Evolutionary conservation across 2,113 vertebrate genomes (phyloP).

Genomic region (human): GRCh38 chr14:69947501-69948000

Average conservation of each 20-base stretch:
- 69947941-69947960: not conserved
- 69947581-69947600: not conserved
- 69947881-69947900: not conserved
- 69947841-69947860: not conserved
- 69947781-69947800: not conserved
- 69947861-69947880: not conserved
- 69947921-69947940: not conserved
- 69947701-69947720: not conserved
- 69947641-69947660: not conserved
- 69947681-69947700: not conserved
- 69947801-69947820: not conserved
- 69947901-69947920: not conserved
- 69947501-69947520: not conserved
- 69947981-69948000: not conserved
- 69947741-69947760: constrained; percentile 1
- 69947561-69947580: not conserved
- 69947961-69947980: not conserved
- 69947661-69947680: not conserved
- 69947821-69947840: not conserved
- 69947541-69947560: not conserved
- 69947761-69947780: not conserved
- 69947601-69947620: not conserved
- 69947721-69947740: constrained; percentile 19
- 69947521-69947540: not conserved
- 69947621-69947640: not conserved